These are phyloP conservation scores for Cremastinae sp. DNA, from an alignment of 2,888 invertebrate species.

Conservation along the genomic window DNA sequence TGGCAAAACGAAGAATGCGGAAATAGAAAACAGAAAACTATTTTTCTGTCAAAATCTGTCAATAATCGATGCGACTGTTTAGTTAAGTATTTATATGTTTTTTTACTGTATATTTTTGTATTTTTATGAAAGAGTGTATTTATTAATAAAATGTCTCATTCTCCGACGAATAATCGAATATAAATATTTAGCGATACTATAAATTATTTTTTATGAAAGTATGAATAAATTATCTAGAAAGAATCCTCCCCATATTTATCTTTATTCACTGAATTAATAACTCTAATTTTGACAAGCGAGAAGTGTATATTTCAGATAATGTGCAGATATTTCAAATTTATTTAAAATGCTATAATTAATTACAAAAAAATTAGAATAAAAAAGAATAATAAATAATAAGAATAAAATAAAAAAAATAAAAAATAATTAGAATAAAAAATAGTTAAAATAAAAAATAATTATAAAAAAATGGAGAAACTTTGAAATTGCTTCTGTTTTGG, in stretches of 20 bases:
- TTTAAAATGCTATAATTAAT: no score
- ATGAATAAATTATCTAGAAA: conserved; percentile 52
- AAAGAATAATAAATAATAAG: no score
- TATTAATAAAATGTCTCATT: conserved; percentile 39
- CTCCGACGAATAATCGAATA: conserved; percentile 22
- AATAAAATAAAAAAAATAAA: no score
- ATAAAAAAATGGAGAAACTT: no score
- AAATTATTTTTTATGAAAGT: conserved; percentile 42
- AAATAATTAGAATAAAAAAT: no score
- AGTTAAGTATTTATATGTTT: conserved; percentile 59
- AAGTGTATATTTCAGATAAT: no score
- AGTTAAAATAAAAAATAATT: no score
- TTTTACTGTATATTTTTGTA: no score
- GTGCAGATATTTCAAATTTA: no score
- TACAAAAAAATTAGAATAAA: no score
- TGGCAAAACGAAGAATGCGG: conserved; percentile 20
- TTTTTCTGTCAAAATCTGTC: conserved; percentile 29
- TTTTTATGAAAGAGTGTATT: conserved; percentile 52
- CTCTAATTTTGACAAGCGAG: neutral
- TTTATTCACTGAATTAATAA: no score
- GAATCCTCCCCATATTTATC: conserved; percentile 3
- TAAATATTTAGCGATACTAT: conserved; percentile 33
- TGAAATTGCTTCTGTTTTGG: neutral
- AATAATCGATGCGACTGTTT: conserved; percentile 57
- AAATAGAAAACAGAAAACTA: conserved; percentile 22